Evolutionary conservation across 2,113 vertebrate species (phyloP).

Genomic region (Asarcornis scutulata): DNA sequence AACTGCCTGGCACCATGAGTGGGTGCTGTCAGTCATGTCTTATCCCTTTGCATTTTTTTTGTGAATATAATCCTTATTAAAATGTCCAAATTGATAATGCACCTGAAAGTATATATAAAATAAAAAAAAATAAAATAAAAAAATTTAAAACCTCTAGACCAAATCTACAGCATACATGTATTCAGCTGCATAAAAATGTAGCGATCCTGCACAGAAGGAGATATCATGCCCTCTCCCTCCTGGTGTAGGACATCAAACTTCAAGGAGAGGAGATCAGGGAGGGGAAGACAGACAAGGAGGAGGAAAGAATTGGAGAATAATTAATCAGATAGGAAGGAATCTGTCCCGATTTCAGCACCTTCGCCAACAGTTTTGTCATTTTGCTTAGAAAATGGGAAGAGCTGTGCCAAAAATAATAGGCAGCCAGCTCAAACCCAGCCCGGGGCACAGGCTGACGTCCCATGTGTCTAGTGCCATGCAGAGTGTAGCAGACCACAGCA

Average conservation of each 20-base stretch:
- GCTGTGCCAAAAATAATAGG: background rate
- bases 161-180: background rate
- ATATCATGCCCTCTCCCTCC: accelerated
- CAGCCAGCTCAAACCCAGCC: background rate
- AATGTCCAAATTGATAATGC: background rate
- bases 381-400: background rate
- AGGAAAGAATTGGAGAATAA: background rate
- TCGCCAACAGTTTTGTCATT: background rate
- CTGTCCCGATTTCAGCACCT: background rate
- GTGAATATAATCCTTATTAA: background rate
- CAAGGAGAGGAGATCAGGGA: accelerated
- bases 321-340: background rate
- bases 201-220: background rate
- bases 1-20: background rate
- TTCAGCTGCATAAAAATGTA: background rate
- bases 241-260: background rate
- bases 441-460: background rate
- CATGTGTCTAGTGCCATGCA: accelerated
- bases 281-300: background rate
- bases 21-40: accelerated
- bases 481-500: background rate
- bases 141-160: too few species aligned
- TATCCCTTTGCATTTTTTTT: background rate
- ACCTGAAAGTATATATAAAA: background rate
- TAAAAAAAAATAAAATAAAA: too few species aligned